Base-by-base conservation (phyloP, 2,113 vertebrate species). In the Sander vitreus region DNA sequence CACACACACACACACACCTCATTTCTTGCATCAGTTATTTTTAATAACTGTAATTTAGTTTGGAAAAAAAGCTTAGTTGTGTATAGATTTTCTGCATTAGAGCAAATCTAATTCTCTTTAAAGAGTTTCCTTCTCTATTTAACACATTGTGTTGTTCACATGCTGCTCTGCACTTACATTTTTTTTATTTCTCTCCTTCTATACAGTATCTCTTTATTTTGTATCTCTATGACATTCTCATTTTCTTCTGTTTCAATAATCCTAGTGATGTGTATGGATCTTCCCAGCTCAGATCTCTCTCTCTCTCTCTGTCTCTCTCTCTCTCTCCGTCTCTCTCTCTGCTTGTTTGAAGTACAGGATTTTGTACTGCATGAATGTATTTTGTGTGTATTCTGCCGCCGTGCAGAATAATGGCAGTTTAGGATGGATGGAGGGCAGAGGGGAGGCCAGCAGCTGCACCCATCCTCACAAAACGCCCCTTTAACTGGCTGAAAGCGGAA, bases 11-110 rank as follows among this genome's bases (percentile, higher is more conserved):
- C 73, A 14, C 33, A 13, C 21, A 48, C 16, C n/a, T n/a, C 14
- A 45, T 72, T 64, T 72, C 51, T 54, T 68, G 75, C 75, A 59
- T 48, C 30, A 36, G 54, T 13, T 63, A 15, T 48, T 84, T 79
- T 69, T 74, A 79, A 69, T 79, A n/a, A 74, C 57, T 55, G 48
- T 69, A 74, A 74, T 79, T 48, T 62, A 48, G 43, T 67, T 59
- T 6, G 9, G 9, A 27, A 15, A 48, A 57, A 73, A 30, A n/a
- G 45, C n/a, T 67, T 30, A 73, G 75, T 27, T 63, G 30, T 1
- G 3, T 43, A 48, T 80, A 39, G 19, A 58, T 79, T 79, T 79
- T 60, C 70, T 74, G 76, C 69, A 63, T 63, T 39, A 30, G 21
- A 73, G 68, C 45, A 51, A 68, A 48, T 69, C 57, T 12, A 79